Evolutionary conservation across 2,113 vertebrate genomes (phyloP).

Genomic region (Xyrauchen texanus): DNA sequence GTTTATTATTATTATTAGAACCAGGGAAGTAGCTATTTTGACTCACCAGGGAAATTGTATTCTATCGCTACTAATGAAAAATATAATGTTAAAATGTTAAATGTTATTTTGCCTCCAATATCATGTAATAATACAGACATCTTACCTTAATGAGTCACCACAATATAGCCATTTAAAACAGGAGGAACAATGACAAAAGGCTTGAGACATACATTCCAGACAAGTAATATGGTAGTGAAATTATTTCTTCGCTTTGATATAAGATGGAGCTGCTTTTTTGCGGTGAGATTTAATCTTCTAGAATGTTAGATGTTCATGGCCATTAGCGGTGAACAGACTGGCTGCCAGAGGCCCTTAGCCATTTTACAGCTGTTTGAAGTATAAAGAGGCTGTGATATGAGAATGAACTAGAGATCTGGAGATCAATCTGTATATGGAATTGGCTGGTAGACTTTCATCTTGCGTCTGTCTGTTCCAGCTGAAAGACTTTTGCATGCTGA

Average conservation of each 20-base stretch:
- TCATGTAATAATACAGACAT: not conserved
- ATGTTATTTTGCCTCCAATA: not conserved
- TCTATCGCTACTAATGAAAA: not conserved
- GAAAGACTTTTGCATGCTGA: too few species aligned
- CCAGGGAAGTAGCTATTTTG: not conserved
- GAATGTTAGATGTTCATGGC: slow-evolving; percentile 23
- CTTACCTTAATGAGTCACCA: not conserved
- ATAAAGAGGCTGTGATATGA: slow-evolving; percentile 2
- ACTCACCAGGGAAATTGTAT: not conserved
- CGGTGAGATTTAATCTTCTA: slow-evolving; percentile 27
- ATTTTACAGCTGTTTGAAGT: slow-evolving; percentile 3
- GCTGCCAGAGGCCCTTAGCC: not conserved
- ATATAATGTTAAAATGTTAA: not conserved
- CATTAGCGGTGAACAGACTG: not conserved
- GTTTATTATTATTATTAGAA: too few species aligned
- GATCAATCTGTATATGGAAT: not conserved
- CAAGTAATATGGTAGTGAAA: not conserved
- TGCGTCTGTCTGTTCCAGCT: too few species aligned
- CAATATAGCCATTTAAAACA: not conserved
- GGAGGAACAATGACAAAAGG: not conserved
- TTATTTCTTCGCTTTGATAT: slow-evolving; percentile 5
- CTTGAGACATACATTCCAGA: not conserved
- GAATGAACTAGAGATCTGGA: slow-evolving; percentile 10
- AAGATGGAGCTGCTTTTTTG: not conserved
- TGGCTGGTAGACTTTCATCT: too few species aligned